Evolutionary conservation across 2,888 invertebrate genomes (phyloP), one percentile per base, ranked within the genome.

Genomic region (Hirtodrosophila histrioides): DNA sequence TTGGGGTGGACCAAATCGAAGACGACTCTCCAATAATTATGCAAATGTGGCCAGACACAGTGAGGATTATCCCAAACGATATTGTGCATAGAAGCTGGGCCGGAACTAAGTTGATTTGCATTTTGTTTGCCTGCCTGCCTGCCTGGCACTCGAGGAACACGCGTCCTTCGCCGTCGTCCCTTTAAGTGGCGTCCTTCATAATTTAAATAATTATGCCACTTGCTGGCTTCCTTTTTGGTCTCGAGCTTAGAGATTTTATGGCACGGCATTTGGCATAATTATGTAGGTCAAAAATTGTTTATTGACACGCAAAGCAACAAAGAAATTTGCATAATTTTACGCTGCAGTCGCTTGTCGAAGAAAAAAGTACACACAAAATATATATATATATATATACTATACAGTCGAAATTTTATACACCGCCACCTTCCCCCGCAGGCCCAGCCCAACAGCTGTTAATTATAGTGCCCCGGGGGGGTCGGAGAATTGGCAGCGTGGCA

Each of bases 271-370:
- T 84, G 85, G 89, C 80, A 88, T 90, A 90, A 89, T 90, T 90
- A 89, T 90, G 88, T 90, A 87, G 90, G 90, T 90, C 90, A 90
- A 85, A 89, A 90, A 89, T 89, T 88, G 89, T 88, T 88, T 89
- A 88, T 90, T 89, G 90, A 88, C 89, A 89, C 90, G 90, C 90
- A 85, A 88, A 85, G 71, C 80, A 83, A 79, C 86, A 71, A 62
- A 75, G 84, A 83, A 83, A 83, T 84, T 84, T 84, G 84, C 84
- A 84, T 84, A 84, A 84, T 84, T 88, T 86, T 88, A 83, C 83
- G 84, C 84, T 86, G 84, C 76, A 82, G 75, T 69, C 62, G 70
- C 69, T 39, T 54, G 67, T 58, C 63, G 74, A 43, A 17, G 57
- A 39, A 33, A 27, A 41, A 35, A 37, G 43, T 54, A 56, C 50